Conservation (phyloP, 2,888 invertebrate species). For the Andricus curvator region DNA sequence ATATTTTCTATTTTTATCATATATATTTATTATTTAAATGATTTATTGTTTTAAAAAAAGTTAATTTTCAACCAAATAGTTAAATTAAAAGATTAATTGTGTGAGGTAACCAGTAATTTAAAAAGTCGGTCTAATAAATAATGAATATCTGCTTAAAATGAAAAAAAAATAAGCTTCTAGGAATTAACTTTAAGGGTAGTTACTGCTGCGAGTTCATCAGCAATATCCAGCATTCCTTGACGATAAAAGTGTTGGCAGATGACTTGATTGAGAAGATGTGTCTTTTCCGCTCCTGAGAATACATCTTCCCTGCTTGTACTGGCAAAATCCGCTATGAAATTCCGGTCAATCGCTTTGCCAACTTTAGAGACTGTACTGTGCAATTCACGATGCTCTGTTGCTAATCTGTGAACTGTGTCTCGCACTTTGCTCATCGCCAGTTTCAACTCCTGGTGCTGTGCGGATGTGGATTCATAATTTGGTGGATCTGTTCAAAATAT, state of each 20-base stretch:
- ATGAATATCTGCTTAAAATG: too few relatives aligned
- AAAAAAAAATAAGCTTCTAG: background rate
- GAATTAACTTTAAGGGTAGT: conserved; percentile 43
- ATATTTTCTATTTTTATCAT: too few relatives aligned
- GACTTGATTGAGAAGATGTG: conserved; percentile 89
- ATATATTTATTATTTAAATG: too few relatives aligned
- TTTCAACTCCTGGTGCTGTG: conserved; percentile 86
- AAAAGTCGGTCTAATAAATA: too few relatives aligned
- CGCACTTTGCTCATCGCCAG: conserved; percentile 89
- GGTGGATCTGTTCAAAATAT: conserved; percentile 81
- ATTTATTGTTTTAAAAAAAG: too few relatives aligned
- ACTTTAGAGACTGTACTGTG: conserved; percentile 94
- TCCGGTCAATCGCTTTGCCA: conserved; percentile 97
- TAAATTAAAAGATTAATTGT: too few relatives aligned
- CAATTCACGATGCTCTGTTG: conserved; percentile 90
- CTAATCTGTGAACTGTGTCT: conserved; percentile 89
- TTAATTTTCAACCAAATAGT: too few relatives aligned
- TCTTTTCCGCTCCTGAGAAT: conserved; percentile 86
- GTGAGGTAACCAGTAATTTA: too few relatives aligned
- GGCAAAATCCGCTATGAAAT: conserved; percentile 94
- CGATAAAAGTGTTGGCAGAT: conserved; percentile 97
- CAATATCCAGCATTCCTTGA: conserved; percentile 96
- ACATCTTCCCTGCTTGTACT: conserved; percentile 92
- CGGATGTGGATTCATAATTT: conserved; percentile 84
- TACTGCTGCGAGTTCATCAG: conserved; percentile 87